A percentile compares a stretch with the other conserved stretches of the same genome.
Evolutionary conservation across 2,113 vertebrate genomes (phyloP).

Genomic region (Xenopus laevis): DNA sequence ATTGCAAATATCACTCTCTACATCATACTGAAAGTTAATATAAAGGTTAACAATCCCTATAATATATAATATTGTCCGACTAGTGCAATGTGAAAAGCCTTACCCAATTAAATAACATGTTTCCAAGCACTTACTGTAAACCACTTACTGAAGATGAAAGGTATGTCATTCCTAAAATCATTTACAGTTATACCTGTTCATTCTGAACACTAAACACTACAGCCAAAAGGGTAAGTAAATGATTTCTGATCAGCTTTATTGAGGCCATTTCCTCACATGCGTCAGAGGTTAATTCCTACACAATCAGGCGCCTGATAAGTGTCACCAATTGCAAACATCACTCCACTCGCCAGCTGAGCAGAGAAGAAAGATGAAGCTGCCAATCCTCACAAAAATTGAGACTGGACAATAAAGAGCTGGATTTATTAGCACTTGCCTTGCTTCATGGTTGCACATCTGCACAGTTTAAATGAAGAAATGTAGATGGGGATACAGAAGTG

Average conservation of each 20-base stretch:
- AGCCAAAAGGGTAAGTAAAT: conserved; percentile 54
- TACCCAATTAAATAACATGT: no score
- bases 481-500: no score
- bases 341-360: conserved; percentile 15
- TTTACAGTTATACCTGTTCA: conserved; percentile 7
- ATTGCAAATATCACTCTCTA: no score
- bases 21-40: no score
- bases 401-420: background rate
- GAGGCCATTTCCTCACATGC: conserved; percentile 62
- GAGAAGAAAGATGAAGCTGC: conserved; percentile 23
- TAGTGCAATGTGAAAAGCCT: no score
- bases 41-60: no score
- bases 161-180: background rate
- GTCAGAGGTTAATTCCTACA: conserved; percentile 65
- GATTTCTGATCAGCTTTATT: conserved; percentile 63
- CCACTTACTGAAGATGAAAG: conserved; percentile 39
- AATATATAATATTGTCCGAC: no score
- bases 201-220: conserved; percentile 42
- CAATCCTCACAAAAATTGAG: background rate
- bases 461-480: background rate
- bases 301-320: conserved; percentile 58
- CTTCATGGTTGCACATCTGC: no score
- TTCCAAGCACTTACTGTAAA: conserved; percentile 35
- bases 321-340: conserved; percentile 17
- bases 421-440: conserved; percentile 7